Evolutionary conservation across 2,888 invertebrate species (phyloP).

Genomic region (Andrena minutula): DNA sequence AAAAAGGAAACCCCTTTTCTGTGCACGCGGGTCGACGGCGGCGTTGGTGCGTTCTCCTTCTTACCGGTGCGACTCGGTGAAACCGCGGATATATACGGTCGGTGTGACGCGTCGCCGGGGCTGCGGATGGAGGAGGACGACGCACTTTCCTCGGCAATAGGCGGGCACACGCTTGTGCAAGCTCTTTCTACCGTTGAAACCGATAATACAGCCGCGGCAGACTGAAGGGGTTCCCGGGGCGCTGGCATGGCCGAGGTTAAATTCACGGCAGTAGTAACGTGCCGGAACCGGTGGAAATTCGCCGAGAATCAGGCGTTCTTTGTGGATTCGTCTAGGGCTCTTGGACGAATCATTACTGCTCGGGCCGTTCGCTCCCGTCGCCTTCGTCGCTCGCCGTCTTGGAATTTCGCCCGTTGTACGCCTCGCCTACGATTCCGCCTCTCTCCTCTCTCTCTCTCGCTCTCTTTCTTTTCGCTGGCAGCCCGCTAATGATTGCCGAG

Average conservation of each 20-base stretch:
- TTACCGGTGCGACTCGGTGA: slow-evolving; percentile 42
- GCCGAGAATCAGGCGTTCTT: slow-evolving; percentile 35
- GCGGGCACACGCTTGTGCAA: slow-evolving; percentile 11
- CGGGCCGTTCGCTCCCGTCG: slow-evolving; percentile 1
- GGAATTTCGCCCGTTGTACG: slow-evolving; percentile 5
- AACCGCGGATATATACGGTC: slow-evolving; percentile 25
- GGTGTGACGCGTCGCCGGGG: slow-evolving; percentile 7
- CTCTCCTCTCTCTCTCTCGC: background rate
- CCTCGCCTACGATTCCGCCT: slow-evolving; percentile 23
- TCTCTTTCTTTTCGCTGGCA: background rate
- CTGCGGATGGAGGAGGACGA: background rate
- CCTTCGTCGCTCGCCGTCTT: slow-evolving; percentile 14
- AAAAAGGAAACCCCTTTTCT: slow-evolving; percentile 64
- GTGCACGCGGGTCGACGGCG: slow-evolving; percentile 20
- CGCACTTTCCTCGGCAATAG: slow-evolving; percentile 27
- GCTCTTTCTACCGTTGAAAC: slow-evolving; percentile 49
- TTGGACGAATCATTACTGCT: slow-evolving; percentile 54
- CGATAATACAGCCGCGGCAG: slow-evolving; percentile 52
- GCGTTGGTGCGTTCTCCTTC: slow-evolving; percentile 31
- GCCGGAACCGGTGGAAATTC: slow-evolving; percentile 31
- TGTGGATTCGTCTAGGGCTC: slow-evolving; percentile 38
- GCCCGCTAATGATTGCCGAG: slow-evolving; percentile 53
- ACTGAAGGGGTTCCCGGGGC: slow-evolving; percentile 7
- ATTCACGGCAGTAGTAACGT: slow-evolving; percentile 31
- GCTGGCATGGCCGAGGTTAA: slow-evolving; percentile 39